Evolutionary conservation across 2,113 vertebrate species (phyloP), one percentile per base, ranked within the genome.

Genomic region (Catharus bicknelli): DNA sequence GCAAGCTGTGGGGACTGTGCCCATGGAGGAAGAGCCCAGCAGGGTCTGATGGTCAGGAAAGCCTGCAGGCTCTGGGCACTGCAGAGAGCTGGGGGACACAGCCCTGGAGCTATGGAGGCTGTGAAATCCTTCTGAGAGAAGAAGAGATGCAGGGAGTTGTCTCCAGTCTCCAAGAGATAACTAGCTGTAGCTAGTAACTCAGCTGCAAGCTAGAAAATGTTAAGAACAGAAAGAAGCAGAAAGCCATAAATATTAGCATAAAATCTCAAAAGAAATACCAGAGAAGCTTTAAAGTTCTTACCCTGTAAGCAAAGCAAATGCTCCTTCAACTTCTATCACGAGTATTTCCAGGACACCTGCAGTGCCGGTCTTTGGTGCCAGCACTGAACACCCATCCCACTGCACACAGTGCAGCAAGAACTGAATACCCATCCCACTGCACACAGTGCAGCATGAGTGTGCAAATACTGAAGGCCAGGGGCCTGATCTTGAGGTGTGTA

Each of bases 241-340:
- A 86, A 90, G 47, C 13, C 36, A 5, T 54, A 92, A 88, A 82
- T 63, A 74, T n/a, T 67, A 80, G 48, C 34, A 64, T 53, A 50
- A 16, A 79, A 63, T 26, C 43, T 86, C 76, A 67, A 69, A 81
- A 82, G 40, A 77, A 96, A 87, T 70, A 70, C 16, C 64, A 75
- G 48, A 74, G 57, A 90, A 64, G 43, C 40, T 86, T 57, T 90
- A 54, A 91, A 74, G 43, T 36, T 92, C 30, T 78, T 80, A 83
- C 29, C 47, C 68, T n/a, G 40, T 63, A 81, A 77, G n/a, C 66
- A 82, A 83, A 74, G 38, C 20, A 83, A 90, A 87, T 47, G 51
- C 58, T 94, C 58, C 79, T 90, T 70, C 78, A 83, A 51, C 64
- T 70, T 54, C 72, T 57, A 11, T 17, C 64, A 64, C 0, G 0